phyloP scores from a whole-genome alignment of 2,113 vertebrate species.

The Edolisoma coerulescens region DNA sequence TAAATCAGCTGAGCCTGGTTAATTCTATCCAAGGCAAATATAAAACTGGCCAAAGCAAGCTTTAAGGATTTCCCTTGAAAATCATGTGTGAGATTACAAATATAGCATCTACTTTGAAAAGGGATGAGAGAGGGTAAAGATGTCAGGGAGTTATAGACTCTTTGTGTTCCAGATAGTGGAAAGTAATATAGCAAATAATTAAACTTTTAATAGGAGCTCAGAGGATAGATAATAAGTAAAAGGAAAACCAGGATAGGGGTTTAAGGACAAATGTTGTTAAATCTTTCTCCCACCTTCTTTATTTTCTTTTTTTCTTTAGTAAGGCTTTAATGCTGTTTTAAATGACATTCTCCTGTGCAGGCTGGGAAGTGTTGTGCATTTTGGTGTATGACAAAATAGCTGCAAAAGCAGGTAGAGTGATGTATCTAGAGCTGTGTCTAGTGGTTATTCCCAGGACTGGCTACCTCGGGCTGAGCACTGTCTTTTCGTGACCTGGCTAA shows the following conservation, averaged over 20 bases:
- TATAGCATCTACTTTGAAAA: not conserved
- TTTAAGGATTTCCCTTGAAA: not conserved
- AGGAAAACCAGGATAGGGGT: fast-evolving
- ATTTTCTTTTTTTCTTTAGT: not conserved
- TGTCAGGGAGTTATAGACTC: fast-evolving
- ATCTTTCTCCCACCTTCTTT: not conserved
- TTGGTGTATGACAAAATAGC: not conserved
- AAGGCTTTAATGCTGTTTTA: not conserved
- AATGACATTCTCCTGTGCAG: not conserved
- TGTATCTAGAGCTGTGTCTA: not conserved
- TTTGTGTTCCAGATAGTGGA: not conserved
- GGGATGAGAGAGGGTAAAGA: not conserved
- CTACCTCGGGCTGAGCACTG: fast-evolving
- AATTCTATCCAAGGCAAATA: not conserved
- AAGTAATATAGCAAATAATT: not conserved
- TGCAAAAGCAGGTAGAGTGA: not conserved
- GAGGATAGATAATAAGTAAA: not conserved
- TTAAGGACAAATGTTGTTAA: not conserved
- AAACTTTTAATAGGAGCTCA: not conserved
- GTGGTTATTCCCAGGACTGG: not conserved
- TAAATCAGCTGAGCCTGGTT: not conserved
- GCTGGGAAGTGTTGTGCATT: not conserved
- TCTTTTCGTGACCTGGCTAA: not conserved
- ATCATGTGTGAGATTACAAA: not conserved
- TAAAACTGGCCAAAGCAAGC: not conserved